Evolutionary conservation across 2,797 vertebrate genomes (phyloP), one percentile per base, ranked within the genome.

Genomic region (Leptatherina wallacei): DNA sequence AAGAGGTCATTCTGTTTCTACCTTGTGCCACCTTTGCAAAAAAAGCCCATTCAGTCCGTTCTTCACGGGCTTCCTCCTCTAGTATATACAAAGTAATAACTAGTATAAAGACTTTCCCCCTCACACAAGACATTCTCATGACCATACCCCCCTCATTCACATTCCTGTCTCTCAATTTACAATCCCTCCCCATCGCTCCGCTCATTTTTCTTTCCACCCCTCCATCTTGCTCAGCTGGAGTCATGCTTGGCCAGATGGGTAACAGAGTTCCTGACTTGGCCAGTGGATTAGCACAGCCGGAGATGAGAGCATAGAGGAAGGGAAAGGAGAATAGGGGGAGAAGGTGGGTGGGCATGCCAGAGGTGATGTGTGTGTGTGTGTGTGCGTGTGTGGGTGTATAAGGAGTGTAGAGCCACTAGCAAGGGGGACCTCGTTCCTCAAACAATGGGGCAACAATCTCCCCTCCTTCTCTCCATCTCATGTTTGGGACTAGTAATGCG

Each of bases 401-500:
- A 78, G 75, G 66, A 85, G 80, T 62, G 73, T 65, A 72, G 72
- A 87, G 73, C 78, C 89, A 84, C 85, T 85, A 84, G 80, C 78
- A 85, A 81, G 64, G 71, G 54, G 76, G 75, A 89, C 76, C 89
- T 85, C 57, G 56, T 70, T 87, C 83, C 56, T 88, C 82, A 90
- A 84, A 92, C 92, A 93, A 91, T 92, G 82, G 89, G 78, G 73
- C 82, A 82, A 85, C 82, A 88, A 88, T 90, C 87, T 82, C 85
- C 89, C 47, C 88, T 86, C 88, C 89, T 90, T 77, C 85, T 90
- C 87, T 84, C 84, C 89, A 84, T 89, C 85, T 80, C 89, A 94
- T 95, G 95, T 96, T 95, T 95, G 95, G 94, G 92, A 89, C 94
- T 95, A 96, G 94, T 95, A 96, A 95, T 94, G 95, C 93, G 95